phyloP scores from a whole-genome alignment of 2,113 vertebrate species.

The Tachysurus fulvidraco region DNA sequence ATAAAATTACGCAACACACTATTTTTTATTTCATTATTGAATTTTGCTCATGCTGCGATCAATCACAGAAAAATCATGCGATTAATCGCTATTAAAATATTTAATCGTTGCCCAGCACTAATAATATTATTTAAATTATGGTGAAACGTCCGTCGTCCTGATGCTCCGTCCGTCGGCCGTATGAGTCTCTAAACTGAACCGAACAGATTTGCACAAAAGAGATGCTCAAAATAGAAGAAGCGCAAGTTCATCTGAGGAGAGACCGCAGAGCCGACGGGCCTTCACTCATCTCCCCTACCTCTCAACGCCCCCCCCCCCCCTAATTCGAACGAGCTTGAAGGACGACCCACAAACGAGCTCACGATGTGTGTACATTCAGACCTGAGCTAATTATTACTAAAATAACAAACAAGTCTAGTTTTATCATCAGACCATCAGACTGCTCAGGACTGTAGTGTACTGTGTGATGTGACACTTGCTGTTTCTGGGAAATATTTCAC shows the following conservation, averaged over 20 bases:
- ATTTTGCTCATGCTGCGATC: no score
- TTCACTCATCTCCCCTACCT: background rate
- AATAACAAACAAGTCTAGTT: background rate
- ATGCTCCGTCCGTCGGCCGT: background rate
- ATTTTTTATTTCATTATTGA: no score
- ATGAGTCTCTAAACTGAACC: background rate
- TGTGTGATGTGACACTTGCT: background rate
- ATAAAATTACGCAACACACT: no score
- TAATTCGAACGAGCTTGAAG: background rate
- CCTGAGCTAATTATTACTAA: background rate
- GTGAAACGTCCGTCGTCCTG: background rate
- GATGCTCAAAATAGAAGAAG: slow-evolving; percentile 26
- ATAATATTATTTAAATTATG: background rate
- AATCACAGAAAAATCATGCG: no score
- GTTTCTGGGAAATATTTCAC: background rate
- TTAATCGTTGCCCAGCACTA: no score
- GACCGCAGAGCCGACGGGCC: background rate
- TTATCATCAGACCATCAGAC: background rate
- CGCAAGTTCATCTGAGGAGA: slow-evolving; percentile 14
- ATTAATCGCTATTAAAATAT: no score
- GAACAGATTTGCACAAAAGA: slow-evolving; percentile 25
- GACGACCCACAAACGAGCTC: background rate
- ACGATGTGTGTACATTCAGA: background rate
- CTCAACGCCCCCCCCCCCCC: no score
- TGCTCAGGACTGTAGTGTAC: background rate